Base-by-base conservation (phyloP, 1,140 invertebrate species). In the Brachionus sp. region DNA sequence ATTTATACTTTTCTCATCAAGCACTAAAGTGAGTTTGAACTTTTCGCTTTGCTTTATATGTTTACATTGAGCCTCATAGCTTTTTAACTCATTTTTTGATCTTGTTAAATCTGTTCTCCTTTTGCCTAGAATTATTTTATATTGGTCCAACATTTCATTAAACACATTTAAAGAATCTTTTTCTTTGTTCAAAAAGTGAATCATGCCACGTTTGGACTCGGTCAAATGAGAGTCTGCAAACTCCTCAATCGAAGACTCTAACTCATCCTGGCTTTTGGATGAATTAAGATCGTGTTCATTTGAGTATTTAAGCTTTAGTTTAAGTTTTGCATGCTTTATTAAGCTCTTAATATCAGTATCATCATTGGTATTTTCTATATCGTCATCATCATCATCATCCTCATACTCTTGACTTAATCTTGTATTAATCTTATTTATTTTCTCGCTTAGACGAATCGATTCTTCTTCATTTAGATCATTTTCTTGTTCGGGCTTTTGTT, bases 321-420 rank as follows among this genome's bases (percentile, higher is more conserved):
- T 80, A 9, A 80, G 9, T 7, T 80, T 80, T 46, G 77, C 77
- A 42, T 80, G 77, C 35, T 80, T 80, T 29, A 80, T 53, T 19
- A 80, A 29, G 19, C 39, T 44, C 57, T 80, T 80, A 3, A 80
- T 62, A 42, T 80, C 77, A 9, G 33, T 42, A 16, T 80, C 77
- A 39, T 80, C 50, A 19, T 80, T 66, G 16, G 50, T 42, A 44
- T 62, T 66, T 19, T 80, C 35, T n/a, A 39, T 35, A 25, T 80
- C 29, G 29, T 29, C 46, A 16, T 80, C 77, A 35, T 80, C 77
- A 7, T 80, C 77, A 35, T 80, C 77, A 7, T 80, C 77, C 35
- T 80, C 50, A 39, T 37, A 57, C 10, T 80, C 77, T 10, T 57
- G 46, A 5, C 77, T 80, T 13, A 66, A 35, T 62, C 33, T 80